A percentile compares a stretch with the other conserved stretches of the same genome.
phyloP scores from a whole-genome alignment of 1,140 invertebrate genomes.

The Neodiprion virginianus region DNA sequence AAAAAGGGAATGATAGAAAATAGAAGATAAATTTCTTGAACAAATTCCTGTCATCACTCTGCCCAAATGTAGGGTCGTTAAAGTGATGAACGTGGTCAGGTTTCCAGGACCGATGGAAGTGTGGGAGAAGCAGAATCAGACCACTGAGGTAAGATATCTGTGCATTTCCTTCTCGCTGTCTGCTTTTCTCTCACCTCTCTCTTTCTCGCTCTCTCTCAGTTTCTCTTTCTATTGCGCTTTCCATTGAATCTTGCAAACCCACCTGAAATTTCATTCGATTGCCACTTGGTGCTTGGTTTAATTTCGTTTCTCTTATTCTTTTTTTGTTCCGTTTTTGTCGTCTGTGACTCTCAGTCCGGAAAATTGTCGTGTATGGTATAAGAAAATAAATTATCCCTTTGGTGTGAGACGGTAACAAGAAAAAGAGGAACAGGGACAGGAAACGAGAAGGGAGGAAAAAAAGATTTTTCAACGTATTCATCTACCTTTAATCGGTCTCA shows the following conservation, averaged over 20 bases:
- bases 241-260: too few species aligned
- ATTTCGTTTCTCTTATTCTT: too few species aligned
- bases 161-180: not conserved
- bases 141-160: constrained; percentile 31
- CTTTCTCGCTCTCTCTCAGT: constrained; percentile 18
- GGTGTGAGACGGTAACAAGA: too few species aligned
- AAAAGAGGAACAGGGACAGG: too few species aligned
- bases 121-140: constrained; percentile 22
- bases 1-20: not conserved
- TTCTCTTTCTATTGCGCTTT: too few species aligned
- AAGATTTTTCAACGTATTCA: too few species aligned
- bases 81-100: constrained; percentile 16
- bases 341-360: constrained; percentile 28
- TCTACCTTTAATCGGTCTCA: too few species aligned
- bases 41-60: constrained; percentile 32
- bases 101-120: not conserved
- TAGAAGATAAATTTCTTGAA: constrained; percentile 24
- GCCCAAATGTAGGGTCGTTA: constrained; percentile 25
- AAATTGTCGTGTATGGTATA: constrained; percentile 17
- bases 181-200: constrained; percentile 15
- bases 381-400: too few species aligned
- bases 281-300: too few species aligned
- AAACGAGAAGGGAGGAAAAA: too few species aligned
- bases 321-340: constrained; percentile 18
- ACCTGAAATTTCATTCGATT: too few species aligned